Evolutionary conservation across 2,797 vertebrate genomes (phyloP), one percentile per base, ranked within the genome.

Genomic region (Triplophysa bombifrons): DNA sequence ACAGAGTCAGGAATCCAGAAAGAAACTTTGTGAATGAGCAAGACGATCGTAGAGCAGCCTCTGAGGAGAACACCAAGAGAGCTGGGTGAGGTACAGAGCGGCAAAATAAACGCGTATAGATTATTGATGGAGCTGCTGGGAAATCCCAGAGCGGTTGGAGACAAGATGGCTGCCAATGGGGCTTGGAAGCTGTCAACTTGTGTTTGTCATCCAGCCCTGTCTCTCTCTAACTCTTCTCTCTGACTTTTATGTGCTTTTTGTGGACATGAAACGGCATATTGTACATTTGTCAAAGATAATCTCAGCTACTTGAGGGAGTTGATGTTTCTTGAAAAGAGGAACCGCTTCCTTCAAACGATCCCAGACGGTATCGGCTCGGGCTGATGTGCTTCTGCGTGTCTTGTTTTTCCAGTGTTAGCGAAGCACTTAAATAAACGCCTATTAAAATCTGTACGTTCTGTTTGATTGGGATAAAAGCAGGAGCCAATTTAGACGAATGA

Each of bases 1-100:
- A 86, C 83, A 19, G 65, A 85, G 86, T 82, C 86, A 82, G 80
- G 84, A 72, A 72, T 84, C 78, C 77, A 76, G 66, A 17, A 60
- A 83, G 85, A 82, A 84, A 84, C 84, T 85, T 78, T 86, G 81
- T 84, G 82, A 83, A 84, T 88, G 87, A 82, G 86, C 86, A 80
- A 81, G 82, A 50, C 17, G 61, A 72, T 46, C 17, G 69, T 30
- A 85, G 70, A 81, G 77, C 72, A 67, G 83, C 48, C 76, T 67
- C 82, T 73, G 64, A 77, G 86, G 86, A 86, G 80, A 73, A 84
- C 82, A 88, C 81, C 84, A 84, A 85, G 83, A 80, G 82, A 88
- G 84, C 12, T 81, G 80, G 74, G 69, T 85, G 84, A 86, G 74
- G 75, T 56, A 80, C 74, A 73, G 46, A 46, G 46, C 27, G 67